Evolutionary conservation across 1,140 invertebrate genomes (phyloP).

Genomic region (Drosophila erecta): DNA sequence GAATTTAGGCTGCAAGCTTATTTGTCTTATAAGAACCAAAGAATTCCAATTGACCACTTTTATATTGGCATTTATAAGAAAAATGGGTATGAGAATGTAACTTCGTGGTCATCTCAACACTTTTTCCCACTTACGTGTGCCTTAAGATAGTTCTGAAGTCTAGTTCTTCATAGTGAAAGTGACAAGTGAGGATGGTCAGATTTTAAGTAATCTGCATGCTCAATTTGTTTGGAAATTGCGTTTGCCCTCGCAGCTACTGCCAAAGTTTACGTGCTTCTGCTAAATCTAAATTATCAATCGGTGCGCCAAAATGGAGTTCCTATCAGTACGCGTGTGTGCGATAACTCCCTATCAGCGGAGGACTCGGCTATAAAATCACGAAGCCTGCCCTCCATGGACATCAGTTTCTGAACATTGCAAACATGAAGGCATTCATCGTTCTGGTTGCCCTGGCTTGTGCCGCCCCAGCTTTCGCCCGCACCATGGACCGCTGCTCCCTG

Average conservation of each 20-base stretch:
- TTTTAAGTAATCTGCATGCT: too few relatives aligned
- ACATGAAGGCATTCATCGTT: conserved; percentile 54
- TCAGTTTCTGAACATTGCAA: conserved; percentile 47
- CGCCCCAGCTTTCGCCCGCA: conserved; percentile 63
- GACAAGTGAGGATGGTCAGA: not conserved
- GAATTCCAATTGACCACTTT: too few relatives aligned
- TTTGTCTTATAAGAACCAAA: not conserved
- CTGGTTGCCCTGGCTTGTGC: conserved; percentile 62
- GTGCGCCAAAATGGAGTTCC: conserved; percentile 17
- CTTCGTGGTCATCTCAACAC: too few relatives aligned
- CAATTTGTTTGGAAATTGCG: too few relatives aligned
- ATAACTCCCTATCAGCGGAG: conserved; percentile 8
- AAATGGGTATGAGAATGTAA: not conserved
- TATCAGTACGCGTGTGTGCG: conserved; percentile 9
- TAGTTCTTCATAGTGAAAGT: not conserved
- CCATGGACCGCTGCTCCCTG: conserved; percentile 77
- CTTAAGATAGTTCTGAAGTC: too few relatives aligned
- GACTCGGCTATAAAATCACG: conserved; percentile 32
- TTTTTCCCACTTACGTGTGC: too few relatives aligned
- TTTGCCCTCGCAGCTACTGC: not conserved
- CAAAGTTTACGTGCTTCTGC: conserved; percentile 4
- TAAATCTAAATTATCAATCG: conserved; percentile 31
- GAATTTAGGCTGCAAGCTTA: conserved; percentile 3
- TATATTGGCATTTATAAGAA: too few relatives aligned
- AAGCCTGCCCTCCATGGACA: conserved; percentile 7